Percentiles rank a stretch among this genome's conserved stretches.
These are phyloP conservation scores for Bombus polaris DNA, from an alignment of 1,140 invertebrate genomes.

Conservation along the genomic window DNA sequence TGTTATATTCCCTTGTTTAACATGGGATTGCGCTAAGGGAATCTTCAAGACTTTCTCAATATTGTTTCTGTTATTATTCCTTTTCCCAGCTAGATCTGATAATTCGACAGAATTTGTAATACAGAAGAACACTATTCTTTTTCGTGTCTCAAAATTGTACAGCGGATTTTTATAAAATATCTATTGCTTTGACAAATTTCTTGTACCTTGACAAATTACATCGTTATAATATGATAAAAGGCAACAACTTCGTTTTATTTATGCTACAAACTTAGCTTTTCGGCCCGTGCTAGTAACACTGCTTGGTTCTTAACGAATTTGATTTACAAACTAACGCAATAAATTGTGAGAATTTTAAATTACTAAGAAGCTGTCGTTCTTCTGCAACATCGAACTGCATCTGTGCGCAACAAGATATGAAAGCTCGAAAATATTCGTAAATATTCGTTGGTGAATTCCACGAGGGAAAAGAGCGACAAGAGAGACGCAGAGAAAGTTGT, in stretches of 20 bases:
- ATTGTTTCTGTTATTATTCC: not conserved
- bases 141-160: too few relatives aligned
- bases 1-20: not conserved
- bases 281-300: accelerated
- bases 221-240: too few relatives aligned
- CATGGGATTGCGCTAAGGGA: not conserved
- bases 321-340: not conserved
- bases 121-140: too few relatives aligned
- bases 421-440: not conserved
- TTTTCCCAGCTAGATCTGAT: not conserved
- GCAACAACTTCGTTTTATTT: not conserved
- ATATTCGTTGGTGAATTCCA: not conserved
- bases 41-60: not conserved
- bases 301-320: not conserved
- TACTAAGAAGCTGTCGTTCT: not conserved
- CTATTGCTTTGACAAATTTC: too few relatives aligned
- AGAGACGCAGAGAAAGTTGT: not conserved
- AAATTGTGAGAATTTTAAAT: not conserved
- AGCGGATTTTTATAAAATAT: too few relatives aligned
- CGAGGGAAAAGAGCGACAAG: not conserved
- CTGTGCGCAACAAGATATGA: not conserved
- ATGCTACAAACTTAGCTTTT: not conserved
- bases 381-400: not conserved
- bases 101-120: too few relatives aligned
- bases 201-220: too few relatives aligned